Conservation (phyloP, 2,888 invertebrate genomes). For the Drosophila mayaguana region DNA sequence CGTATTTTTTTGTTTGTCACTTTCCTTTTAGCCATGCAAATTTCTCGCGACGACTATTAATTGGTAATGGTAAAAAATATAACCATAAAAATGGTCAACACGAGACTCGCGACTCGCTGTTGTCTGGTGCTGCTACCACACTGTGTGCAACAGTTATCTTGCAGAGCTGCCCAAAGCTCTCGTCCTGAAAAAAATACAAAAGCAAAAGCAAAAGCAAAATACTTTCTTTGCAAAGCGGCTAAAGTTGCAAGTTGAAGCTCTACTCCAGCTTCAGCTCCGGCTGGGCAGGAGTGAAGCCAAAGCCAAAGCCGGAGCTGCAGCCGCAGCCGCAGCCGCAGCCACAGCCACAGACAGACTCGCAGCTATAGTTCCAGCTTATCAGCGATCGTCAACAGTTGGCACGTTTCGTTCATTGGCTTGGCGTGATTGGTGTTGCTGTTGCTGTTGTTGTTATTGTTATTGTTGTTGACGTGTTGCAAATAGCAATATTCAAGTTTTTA, state of each 20-base stretch:
- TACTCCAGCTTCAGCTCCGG: constrained; percentile 38
- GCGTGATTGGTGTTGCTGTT: constrained; percentile 60
- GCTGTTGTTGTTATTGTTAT: constrained; percentile 32
- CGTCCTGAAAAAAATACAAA: constrained; percentile 46
- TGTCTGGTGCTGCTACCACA: constrained; percentile 25
- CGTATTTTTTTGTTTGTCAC: constrained; percentile 57
- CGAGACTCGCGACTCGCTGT: constrained; percentile 38
- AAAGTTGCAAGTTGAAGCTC: constrained; percentile 19
- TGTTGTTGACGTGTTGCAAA: constrained; percentile 77
- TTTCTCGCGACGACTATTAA: constrained; percentile 76
- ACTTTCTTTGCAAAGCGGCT: constrained; percentile 64
- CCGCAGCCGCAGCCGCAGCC: background rate
- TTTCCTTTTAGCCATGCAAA: constrained; percentile 75
- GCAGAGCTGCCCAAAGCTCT: constrained; percentile 45
- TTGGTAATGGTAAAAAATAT: constrained; percentile 72
- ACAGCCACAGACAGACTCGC: constrained; percentile 2
- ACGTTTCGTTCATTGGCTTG: constrained; percentile 81
- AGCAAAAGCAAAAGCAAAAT: constrained; percentile 17
- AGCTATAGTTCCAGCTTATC: constrained; percentile 59
- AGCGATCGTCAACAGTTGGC: constrained; percentile 77
- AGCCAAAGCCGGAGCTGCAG: constrained; percentile 3
- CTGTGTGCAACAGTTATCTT: constrained; percentile 42
- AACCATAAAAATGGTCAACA: constrained; percentile 76
- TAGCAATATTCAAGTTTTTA: constrained; percentile 78
- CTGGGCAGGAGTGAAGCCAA: constrained; percentile 12